Percentiles rank a stretch among this genome's conserved stretches.
Conservation (phyloP, 2,113 vertebrate genomes). For the Trichechus manatus region DNA sequence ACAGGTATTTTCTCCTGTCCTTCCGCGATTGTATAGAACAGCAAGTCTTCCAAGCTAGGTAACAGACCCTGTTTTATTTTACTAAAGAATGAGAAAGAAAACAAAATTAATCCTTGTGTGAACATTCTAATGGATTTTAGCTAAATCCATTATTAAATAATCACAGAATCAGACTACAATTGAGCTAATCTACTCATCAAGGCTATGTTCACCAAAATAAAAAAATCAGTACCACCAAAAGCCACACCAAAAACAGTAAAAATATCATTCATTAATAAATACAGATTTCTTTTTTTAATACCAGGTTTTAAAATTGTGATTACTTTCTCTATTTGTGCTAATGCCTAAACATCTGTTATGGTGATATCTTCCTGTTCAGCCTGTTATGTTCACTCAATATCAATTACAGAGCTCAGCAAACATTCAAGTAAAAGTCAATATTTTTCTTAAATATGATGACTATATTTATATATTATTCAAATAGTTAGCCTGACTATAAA, state of each 20-base stretch:
- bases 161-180: constrained; percentile 2
- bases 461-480: constrained; percentile 35
- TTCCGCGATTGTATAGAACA: constrained; percentile 99
- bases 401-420: constrained; percentile 8
- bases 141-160: constrained; percentile 35
- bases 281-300: neutral
- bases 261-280: neutral
- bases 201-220: constrained; percentile 16
- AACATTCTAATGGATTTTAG: constrained; percentile 48
- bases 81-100: constrained; percentile 85
- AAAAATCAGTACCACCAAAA: constrained; percentile 22
- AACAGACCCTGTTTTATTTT: constrained; percentile 96
- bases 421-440: neutral
- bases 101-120: constrained; percentile 71
- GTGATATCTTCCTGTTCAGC: neutral
- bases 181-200: constrained; percentile 1
- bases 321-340: neutral
- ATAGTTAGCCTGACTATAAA: constrained; percentile 19
- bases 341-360: neutral
- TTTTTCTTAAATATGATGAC: neutral
- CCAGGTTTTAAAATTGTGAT: constrained; percentile 15
- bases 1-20: constrained; percentile 99
- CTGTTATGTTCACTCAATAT: constrained; percentile 1
- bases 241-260: constrained; percentile 48
- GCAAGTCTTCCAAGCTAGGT: constrained; percentile 98